Base-by-base conservation (phyloP, 2,113 vertebrate genomes). In the Reinhardtius hippoglossoides region DNA sequence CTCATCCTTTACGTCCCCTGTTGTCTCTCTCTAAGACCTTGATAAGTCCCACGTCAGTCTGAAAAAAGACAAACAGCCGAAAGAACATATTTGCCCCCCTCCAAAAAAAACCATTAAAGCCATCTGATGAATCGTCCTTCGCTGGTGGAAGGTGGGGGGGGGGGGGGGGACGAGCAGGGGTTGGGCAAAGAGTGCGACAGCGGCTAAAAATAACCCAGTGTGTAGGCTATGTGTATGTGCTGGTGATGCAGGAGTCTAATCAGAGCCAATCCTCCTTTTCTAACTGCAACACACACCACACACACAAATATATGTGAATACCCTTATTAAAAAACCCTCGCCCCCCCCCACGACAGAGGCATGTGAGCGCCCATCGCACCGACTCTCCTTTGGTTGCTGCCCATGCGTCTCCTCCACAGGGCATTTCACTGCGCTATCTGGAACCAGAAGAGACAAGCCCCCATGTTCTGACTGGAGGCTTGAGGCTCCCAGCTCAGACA, bases 381-480 rank as follows among this genome's bases (percentile, higher is more conserved):
- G 82, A 83, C 78, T 87, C 74, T 86, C 70, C 79, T 75, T 44
- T 61, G 62, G 56, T 70, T 88, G 74, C 84, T 48, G 14, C 79
- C 70, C 85, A 52, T 85, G 84, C 64, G 0, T 84, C 75, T 83
- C 76, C 67, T 87, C 90, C 81, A 86, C 83, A 54, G 91, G 91
- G 91, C 88, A 91, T 92, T 86, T 91, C 89, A 91, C 78, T 2
- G 61, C 31, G 1, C 73, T 83, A 76, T 88, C 72, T 84, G 74
- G 64, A 89, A 91, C 83, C 21, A 74, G 85, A 91, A 92, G 88
- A 91, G 90, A 92, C 90, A 91, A 85, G 84, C 78, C 89, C 74
- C 88, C 87, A 67, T 77, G 84, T 78, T 85, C 81, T 74, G 83
- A 81, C 90, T 76, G 46, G 83, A 60, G 88, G 88, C 80, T 31